Base-by-base conservation (phyloP, 2,113 vertebrate genomes). In the Phyllostomus discolor region DNA sequence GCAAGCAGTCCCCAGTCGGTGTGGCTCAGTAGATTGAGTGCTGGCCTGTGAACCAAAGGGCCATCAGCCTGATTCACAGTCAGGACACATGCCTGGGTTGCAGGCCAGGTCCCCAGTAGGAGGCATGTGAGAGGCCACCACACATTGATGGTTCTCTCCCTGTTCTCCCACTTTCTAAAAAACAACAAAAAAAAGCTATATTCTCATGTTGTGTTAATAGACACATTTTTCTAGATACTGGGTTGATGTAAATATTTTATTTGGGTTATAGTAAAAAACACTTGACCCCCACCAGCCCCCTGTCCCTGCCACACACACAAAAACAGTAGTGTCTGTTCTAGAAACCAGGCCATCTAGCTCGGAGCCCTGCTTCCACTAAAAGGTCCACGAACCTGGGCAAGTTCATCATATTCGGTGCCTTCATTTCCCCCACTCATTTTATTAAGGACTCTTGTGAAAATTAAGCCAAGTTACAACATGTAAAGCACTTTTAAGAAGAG, bases 321-420 rank as follows among this genome's bases (percentile, higher is more conserved):
- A 41, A 22, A 46, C 4, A 8, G 1, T 0, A 4, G 46, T 31
- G 22, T 0, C 6, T 6, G 43, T 24, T 46, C 41, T 35, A 11
- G 26, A 76, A 62, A 31, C 41, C 52, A 52, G 28, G 38, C 16
- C 4, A 19, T 22, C 15, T 16, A 54, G 11, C 35, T 17, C 15
- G 0, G 20, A 38, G 17, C 19, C 5, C 48, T 10, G 43, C 35
- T 48, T 70, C 24, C 64, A 81, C 1, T 33, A 4, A n/a, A 80
- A 92, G 5, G 33, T 0, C 7, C 20, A 17, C 24, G 22, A 88
- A 19, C n/a, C 19, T 6, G 10, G 11, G 41, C 10, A 9, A 26
- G 22, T 64, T 52, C 41, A 10, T 22, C 7, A 33, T 10, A 2
- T n/a, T 54, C 52, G 24, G 7, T 4, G 41, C 35, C 52, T 80